Conservation (phyloP, 2,888 invertebrate genomes). For the Buathra laborator region DNA sequence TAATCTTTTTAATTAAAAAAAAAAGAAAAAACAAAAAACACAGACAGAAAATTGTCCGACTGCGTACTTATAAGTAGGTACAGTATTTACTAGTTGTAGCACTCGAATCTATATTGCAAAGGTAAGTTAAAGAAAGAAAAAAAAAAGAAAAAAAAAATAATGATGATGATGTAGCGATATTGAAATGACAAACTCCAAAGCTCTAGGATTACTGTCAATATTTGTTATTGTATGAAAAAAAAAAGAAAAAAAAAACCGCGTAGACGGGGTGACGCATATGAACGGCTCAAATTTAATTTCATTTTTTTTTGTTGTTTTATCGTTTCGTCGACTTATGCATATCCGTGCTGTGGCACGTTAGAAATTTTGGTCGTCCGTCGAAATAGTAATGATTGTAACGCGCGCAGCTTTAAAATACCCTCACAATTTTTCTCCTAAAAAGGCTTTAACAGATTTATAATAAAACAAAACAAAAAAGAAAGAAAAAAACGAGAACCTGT, state of each 20-base stretch:
- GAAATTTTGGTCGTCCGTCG: constrained; percentile 21
- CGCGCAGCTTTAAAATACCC: constrained; percentile 51
- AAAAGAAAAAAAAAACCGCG: constrained; percentile 69
- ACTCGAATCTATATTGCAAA: constrained; percentile 63
- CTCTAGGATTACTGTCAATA: constrained; percentile 82
- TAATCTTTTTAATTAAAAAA: constrained; percentile 14
- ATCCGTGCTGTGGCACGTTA: constrained; percentile 46
- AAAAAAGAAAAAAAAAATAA: constrained; percentile 10
- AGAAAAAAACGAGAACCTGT: constrained; percentile 51
- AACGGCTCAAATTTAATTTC: constrained; percentile 59
- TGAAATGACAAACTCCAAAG: constrained; percentile 82
- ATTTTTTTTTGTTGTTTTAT: background rate
- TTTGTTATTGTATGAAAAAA: constrained; percentile 75
- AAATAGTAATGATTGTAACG: constrained; percentile 25
- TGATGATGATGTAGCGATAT: constrained; percentile 71
- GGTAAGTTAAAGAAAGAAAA: constrained; percentile 57
- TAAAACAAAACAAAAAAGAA: constrained; percentile 39
- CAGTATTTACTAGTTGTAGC: constrained; percentile 82
- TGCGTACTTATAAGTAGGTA: constrained; percentile 84
- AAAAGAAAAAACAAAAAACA: constrained; percentile 53
- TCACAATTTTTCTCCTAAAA: constrained; percentile 43
- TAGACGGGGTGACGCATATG: constrained; percentile 73
- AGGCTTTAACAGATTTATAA: constrained; percentile 62
- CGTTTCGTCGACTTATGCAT: constrained; percentile 52
- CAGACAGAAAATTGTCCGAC: constrained; percentile 65